Conservation (phyloP, 2,888 invertebrate genomes). For the Drosophila tripunctata region DNA sequence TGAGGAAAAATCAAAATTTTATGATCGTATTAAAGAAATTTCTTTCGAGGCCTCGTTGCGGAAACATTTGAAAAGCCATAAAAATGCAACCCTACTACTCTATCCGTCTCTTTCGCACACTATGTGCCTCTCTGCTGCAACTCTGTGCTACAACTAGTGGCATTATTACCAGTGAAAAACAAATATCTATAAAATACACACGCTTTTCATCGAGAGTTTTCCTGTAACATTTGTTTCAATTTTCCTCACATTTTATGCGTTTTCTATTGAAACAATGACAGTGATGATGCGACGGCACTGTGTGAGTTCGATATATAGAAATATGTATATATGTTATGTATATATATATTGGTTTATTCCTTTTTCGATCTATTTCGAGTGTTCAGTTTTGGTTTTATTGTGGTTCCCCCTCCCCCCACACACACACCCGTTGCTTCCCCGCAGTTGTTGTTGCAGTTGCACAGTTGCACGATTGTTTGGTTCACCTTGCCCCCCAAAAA, state of each 20-base stretch:
- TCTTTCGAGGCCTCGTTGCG: conserved; percentile 50
- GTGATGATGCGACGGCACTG: conserved; percentile 36
- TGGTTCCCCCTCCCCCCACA: too few relatives aligned
- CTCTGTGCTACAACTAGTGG: conserved; percentile 45
- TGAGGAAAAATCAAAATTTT: conserved; percentile 74
- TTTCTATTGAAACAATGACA: conserved; percentile 77
- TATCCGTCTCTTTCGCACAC: background rate
- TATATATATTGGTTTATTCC: background rate
- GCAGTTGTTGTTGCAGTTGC: conserved; percentile 17
- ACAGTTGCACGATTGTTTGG: conserved; percentile 17
- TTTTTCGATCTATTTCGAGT: conserved; percentile 51
- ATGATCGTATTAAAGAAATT: conserved; percentile 51
- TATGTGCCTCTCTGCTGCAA: background rate
- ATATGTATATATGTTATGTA: background rate
- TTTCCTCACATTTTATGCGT: conserved; percentile 74
- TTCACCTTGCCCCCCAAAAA: conserved; percentile 45
- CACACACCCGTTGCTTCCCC: background rate
- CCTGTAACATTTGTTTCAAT: conserved; percentile 68
- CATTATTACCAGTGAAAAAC: conserved; percentile 70
- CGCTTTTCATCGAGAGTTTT: conserved; percentile 66
- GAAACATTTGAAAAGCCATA: conserved; percentile 79
- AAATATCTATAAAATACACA: conserved; percentile 70
- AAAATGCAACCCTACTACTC: conserved; percentile 64
- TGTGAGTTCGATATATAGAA: conserved; percentile 45
- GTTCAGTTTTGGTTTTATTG: conserved; percentile 59